Conservation (phyloP, 2,888 invertebrate genomes). For the Notodonta ziczac region DNA sequence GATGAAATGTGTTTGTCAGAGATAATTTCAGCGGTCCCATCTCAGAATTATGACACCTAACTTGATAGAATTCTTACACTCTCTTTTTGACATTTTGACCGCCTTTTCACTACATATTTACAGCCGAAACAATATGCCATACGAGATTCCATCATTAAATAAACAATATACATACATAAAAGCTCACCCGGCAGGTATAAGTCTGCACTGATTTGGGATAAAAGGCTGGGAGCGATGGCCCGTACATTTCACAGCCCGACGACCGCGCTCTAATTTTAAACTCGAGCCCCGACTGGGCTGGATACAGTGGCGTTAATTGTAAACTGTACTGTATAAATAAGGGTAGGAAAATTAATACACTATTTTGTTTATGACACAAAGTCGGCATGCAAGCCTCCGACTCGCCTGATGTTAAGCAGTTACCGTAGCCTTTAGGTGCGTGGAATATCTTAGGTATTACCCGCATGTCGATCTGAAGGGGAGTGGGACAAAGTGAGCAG, state of each 20-base stretch:
- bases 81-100: not conserved
- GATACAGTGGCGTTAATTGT: slow-evolving; percentile 29
- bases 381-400: too few relatives aligned
- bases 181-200: slow-evolving; percentile 33
- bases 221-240: slow-evolving; percentile 54
- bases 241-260: slow-evolving; percentile 49
- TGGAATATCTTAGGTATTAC: too few relatives aligned
- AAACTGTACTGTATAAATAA: slow-evolving; percentile 10
- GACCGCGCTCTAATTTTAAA: slow-evolving; percentile 60
- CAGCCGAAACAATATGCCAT: not conserved
- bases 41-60: too few relatives aligned
- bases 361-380: too few relatives aligned
- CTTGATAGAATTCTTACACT: too few relatives aligned
- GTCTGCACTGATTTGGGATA: slow-evolving; percentile 54
- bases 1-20: too few relatives aligned
- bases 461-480: too few relatives aligned
- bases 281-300: slow-evolving; percentile 25
- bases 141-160: not conserved
- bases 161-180: not conserved
- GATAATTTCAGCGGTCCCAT: too few relatives aligned
- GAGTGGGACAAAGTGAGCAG: too few relatives aligned
- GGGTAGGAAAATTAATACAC: too few relatives aligned
- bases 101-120: not conserved
- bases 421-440: too few relatives aligned
- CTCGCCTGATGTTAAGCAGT: too few relatives aligned